phyloP scores from a whole-genome alignment of 2,797 vertebrate genomes.

The Tokudaia tokunoshimensis region DNA sequence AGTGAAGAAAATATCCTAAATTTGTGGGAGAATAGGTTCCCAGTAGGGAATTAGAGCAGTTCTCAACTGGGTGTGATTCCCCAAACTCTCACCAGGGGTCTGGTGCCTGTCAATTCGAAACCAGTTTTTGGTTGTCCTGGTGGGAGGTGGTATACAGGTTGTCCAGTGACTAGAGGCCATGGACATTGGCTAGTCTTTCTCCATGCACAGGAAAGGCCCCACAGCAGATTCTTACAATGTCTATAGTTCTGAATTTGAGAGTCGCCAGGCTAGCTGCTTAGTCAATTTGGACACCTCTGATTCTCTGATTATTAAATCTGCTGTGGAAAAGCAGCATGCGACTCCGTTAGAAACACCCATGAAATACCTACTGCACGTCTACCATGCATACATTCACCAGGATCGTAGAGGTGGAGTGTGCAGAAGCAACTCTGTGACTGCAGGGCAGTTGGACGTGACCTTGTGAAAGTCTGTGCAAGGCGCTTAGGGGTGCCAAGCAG shows the following conservation, averaged over 20 bases:
- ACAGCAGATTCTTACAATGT: neutral
- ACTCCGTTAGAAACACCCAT: neutral
- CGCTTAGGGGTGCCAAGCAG: neutral
- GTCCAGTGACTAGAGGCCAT: neutral
- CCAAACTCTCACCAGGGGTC: accelerated
- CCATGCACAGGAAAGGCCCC: neutral
- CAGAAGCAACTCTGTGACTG: neutral
- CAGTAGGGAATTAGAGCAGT: neutral
- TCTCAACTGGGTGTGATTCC: neutral
- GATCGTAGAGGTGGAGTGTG: neutral
- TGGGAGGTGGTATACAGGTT: neutral
- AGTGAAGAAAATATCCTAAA: neutral
- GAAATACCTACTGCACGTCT: neutral
- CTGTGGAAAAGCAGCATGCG: neutral
- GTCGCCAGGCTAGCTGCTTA: neutral
- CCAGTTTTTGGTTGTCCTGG: neutral
- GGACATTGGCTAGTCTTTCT: neutral
- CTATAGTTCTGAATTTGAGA: neutral
- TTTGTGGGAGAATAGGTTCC: neutral
- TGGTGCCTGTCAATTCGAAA: neutral
- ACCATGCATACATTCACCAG: accelerated
- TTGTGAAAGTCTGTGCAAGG: neutral
- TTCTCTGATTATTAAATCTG: conserved; percentile 13
- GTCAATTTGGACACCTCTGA: neutral
- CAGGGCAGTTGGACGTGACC: neutral